Conservation (phyloP, 2,797 vertebrate genomes). For the Myripristis murdjan region DNA sequence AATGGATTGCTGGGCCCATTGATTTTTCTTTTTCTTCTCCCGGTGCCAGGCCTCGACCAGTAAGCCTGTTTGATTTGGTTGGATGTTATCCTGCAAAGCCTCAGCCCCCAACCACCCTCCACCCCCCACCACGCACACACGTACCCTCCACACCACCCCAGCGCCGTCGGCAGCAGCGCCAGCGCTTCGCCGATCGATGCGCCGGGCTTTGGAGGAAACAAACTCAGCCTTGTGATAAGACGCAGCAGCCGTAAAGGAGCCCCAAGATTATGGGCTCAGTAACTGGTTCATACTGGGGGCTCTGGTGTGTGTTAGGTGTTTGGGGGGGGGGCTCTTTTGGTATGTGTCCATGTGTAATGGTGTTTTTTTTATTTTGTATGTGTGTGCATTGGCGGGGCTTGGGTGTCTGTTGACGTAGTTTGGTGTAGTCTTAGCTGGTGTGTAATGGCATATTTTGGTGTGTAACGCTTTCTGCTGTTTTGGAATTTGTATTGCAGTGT, state of each 20-base stretch:
- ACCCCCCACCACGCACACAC: background rate
- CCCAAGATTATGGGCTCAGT: conserved; percentile 75
- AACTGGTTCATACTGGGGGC: conserved; percentile 64
- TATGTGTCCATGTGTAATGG: conserved; percentile 15
- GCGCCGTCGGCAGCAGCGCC: conserved; percentile 75
- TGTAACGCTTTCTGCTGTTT: conserved; percentile 14
- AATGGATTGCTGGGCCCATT: conserved; percentile 81
- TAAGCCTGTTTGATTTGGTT: conserved; percentile 84
- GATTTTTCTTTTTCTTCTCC: conserved; percentile 68
- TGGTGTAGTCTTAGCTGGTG: conserved; percentile 30
- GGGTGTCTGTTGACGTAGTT: conserved; percentile 24
- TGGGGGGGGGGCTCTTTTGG: background rate
- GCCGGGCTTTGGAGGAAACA: conserved; percentile 78
- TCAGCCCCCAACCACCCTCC: background rate
- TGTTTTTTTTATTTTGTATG: conserved; percentile 30
- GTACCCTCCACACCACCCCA: conserved; percentile 36
- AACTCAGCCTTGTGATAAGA: conserved; percentile 80
- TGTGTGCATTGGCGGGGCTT: conserved; percentile 26
- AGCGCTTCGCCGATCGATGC: conserved; percentile 70
- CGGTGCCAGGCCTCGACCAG: conserved; percentile 79
- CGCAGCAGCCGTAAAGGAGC: conserved; percentile 65
- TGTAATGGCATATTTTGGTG: conserved; percentile 27
- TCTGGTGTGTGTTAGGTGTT: conserved; percentile 43
- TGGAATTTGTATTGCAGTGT: background rate
- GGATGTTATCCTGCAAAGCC: conserved; percentile 80